Conservation (phyloP, 1,140 invertebrate species). For the Aphidius gifuensis region DNA sequence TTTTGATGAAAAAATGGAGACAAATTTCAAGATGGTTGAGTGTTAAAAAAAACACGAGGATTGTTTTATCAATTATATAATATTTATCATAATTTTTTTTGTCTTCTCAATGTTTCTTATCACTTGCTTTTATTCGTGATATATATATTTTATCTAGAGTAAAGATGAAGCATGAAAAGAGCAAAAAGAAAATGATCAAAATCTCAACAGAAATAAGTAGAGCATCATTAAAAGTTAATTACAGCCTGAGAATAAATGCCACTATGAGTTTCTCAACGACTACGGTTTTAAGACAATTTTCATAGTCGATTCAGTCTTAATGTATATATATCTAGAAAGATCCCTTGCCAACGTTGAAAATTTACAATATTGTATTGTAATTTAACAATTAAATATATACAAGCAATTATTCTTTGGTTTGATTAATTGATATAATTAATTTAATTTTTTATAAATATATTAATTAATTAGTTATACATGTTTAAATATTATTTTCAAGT, state of each 20-base stretch:
- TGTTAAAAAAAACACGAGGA: conserved; percentile 16
- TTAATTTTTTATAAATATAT: too few relatives aligned
- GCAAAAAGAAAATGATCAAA: conserved; percentile 11
- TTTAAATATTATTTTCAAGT: too few relatives aligned
- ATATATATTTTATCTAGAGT: neutral
- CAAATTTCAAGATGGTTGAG: conserved; percentile 17
- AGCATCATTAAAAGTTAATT: conserved; percentile 46
- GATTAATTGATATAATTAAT: too few relatives aligned
- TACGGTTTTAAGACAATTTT: conserved; percentile 42
- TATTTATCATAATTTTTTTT: too few relatives aligned
- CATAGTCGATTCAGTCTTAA: conserved; percentile 32
- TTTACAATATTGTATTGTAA: too few relatives aligned
- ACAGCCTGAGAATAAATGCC: conserved; percentile 30
- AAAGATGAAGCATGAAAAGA: conserved; percentile 7
- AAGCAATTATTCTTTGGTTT: too few relatives aligned
- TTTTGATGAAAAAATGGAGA: too few relatives aligned
- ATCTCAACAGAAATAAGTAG: conserved; percentile 19
- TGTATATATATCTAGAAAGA: conserved; percentile 28
- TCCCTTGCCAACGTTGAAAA: neutral
- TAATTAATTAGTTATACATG: too few relatives aligned
- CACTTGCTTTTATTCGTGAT: conserved; percentile 1
- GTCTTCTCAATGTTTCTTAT: neutral
- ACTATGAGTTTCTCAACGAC: conserved; percentile 29
- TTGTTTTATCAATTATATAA: too few relatives aligned
- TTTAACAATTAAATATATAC: too few relatives aligned